Conservation (phyloP, 2,113 vertebrate species). For the Hipposideros armiger region DNA sequence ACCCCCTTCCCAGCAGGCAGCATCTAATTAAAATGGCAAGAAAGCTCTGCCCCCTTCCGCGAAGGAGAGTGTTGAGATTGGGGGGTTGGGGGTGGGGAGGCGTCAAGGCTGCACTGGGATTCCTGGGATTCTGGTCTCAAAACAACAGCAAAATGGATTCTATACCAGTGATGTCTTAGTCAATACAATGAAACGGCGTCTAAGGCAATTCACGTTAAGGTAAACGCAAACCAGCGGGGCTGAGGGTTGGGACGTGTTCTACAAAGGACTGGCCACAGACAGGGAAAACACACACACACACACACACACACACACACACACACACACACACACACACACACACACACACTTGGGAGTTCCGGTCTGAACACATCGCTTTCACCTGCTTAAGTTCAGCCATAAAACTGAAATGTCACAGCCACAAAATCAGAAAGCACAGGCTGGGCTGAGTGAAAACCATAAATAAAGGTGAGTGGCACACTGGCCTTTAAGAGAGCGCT, state of each 20-base stretch:
- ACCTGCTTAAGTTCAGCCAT: slow-evolving; percentile 77
- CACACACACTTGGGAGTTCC: slow-evolving; percentile 62
- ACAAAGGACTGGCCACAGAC: slow-evolving; percentile 67
- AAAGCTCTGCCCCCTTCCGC: slow-evolving; percentile 69
- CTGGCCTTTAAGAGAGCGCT: neutral
- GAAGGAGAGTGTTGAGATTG: slow-evolving; percentile 45
- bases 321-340: neutral
- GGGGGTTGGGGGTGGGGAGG: slow-evolving; percentile 49
- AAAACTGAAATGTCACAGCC: slow-evolving; percentile 71
- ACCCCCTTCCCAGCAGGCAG: slow-evolving; percentile 63
- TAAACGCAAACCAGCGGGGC: neutral
- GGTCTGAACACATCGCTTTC: slow-evolving; percentile 66
- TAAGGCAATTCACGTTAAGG: slow-evolving; percentile 65
- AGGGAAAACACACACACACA: neutral
- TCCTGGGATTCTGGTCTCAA: slow-evolving; percentile 66
- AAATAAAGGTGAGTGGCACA: slow-evolving; percentile 63
- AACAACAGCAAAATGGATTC: slow-evolving; percentile 84
- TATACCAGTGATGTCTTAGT: slow-evolving; percentile 73
- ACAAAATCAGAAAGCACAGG: slow-evolving; percentile 55
- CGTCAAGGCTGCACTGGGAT: slow-evolving; percentile 50
- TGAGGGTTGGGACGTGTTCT: slow-evolving; percentile 31
- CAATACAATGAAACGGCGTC: slow-evolving; percentile 68
- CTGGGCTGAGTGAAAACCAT: slow-evolving; percentile 44
- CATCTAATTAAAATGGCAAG: slow-evolving; percentile 77
- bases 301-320: neutral